Conservation (phyloP, 2,888 invertebrate genomes). For the Scaeva pyrastri region DNA sequence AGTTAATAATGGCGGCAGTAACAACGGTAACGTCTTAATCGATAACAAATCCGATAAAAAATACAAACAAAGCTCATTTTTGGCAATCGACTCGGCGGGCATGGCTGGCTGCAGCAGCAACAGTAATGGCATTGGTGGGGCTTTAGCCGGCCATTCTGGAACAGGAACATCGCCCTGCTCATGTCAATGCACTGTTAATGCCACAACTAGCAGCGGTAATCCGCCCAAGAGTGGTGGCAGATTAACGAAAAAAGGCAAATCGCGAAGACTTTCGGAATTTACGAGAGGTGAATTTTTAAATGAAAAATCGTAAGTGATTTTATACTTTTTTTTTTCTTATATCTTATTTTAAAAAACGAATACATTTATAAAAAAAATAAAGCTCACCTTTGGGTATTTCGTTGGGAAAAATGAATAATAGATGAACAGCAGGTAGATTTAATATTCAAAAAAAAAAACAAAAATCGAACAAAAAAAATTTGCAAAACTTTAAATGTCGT, state of each 20-base stretch:
- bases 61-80: constrained; percentile 63
- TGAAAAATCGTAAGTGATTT: constrained; percentile 84
- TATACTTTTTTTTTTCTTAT: constrained; percentile 71
- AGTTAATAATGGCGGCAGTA: constrained; percentile 61
- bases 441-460: constrained; percentile 10
- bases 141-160: constrained; percentile 34
- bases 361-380: constrained; percentile 14
- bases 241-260: constrained; percentile 82
- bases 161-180: constrained; percentile 59
- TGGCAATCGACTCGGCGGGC: constrained; percentile 48
- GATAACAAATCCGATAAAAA: constrained; percentile 67
- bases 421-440: constrained; percentile 27
- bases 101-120: constrained; percentile 7
- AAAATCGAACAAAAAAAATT: no score
- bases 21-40: constrained; percentile 53
- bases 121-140: constrained; percentile 11
- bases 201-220: constrained; percentile 39
- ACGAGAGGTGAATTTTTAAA: constrained; percentile 85
- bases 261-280: constrained; percentile 84
- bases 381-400: constrained; percentile 29
- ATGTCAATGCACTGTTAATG: constrained; percentile 62
- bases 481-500: neutral
- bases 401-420: constrained; percentile 57
- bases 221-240: constrained; percentile 27
- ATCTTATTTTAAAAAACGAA: constrained; percentile 11